Conservation (phyloP, 1,140 invertebrate species). For the Drosophila melanogaster region DNA sequence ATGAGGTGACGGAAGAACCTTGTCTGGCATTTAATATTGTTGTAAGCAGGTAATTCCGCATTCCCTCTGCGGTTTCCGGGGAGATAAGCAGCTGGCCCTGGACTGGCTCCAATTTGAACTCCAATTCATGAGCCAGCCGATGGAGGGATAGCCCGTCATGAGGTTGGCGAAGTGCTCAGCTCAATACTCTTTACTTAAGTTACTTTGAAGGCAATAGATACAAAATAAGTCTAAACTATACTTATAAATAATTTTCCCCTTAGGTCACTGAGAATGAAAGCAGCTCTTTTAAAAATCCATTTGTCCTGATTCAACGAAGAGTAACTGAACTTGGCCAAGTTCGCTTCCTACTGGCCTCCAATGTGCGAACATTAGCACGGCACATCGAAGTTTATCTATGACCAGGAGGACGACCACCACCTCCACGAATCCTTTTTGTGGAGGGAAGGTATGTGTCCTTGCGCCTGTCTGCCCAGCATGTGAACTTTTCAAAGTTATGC, state of each 20-base stretch:
- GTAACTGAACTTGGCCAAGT: slow-evolving; percentile 29
- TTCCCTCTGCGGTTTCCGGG: slow-evolving; percentile 24
- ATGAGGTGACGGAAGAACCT: slow-evolving; percentile 10
- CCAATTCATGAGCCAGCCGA: slow-evolving; percentile 54
- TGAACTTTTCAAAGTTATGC: slow-evolving; percentile 79
- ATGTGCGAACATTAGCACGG: slow-evolving; percentile 75
- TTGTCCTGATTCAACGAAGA: slow-evolving; percentile 14
- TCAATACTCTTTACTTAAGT: slow-evolving; percentile 9
- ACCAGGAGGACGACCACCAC: slow-evolving; percentile 8
- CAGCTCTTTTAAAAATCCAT: slow-evolving; percentile 11
- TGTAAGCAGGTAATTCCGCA: slow-evolving; percentile 77
- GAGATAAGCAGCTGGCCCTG: slow-evolving; percentile 52
- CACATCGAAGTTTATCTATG: slow-evolving; percentile 60
- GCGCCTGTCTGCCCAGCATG: slow-evolving; percentile 60
- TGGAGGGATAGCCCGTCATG: not conserved
- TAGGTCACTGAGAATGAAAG: no score
- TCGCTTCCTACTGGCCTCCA: slow-evolving; percentile 14
- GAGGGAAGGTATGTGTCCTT: slow-evolving; percentile 32
- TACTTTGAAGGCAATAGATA: not conserved
- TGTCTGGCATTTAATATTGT: slow-evolving; percentile 65
- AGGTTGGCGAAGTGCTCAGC: not conserved
- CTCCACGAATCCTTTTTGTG: slow-evolving; percentile 9
- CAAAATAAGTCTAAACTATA: not conserved
- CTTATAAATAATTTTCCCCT: no score
- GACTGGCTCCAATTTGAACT: slow-evolving; percentile 30